Base-by-base conservation (phyloP, 1,140 invertebrate species). In the Schlechtendalia chinensis region DNA sequence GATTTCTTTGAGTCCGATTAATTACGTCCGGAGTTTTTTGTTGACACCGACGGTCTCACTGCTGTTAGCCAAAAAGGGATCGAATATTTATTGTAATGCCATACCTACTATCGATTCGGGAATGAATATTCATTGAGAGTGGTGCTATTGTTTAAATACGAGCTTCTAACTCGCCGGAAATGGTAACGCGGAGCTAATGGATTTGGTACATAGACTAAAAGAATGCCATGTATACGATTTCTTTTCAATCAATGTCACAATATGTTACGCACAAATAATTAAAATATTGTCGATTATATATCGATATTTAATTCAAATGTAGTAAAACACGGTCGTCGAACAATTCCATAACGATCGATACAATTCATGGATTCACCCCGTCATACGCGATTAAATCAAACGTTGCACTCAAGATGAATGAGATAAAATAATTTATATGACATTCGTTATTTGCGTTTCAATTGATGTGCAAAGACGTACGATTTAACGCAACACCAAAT, bases 101-200 rank as follows among this genome's bases (percentile, higher is more conserved):
- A 29, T 29, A 19, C 17, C 24, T 27, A 10, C 24, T 67, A 29
- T 17, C 14, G 22, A 24, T n/a, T 6, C 2, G 47, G 1, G 5
- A 19, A 74, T 74, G 71, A 74, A 74, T 74, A 74, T 74, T 74
- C 71, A 74, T 74, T 16, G 67, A 50, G 6, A 24, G 14, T 27
- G 14, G 14, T 56, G 53, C 27, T 32, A 56, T 56, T 74, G 50
- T 74, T 54, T 32, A 56, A 54, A 74, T 29, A n/a, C n/a, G 16
- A 54, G 71, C 19, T 12, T 74, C 27, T 58, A 29, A 56, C n/a
- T 56, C 14, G 12, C 27, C 53, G 29, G 50, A 74, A 69, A 69
- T 16, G 16, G 14, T 47, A 59, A 22, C 14, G 17, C 16, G 10
- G 17, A 2, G 19, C 19, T 56, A 74, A 74, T 58, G 54, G 47